phyloP scores from a whole-genome alignment of 2,888 invertebrate genomes.

The Andrena marginata region DNA sequence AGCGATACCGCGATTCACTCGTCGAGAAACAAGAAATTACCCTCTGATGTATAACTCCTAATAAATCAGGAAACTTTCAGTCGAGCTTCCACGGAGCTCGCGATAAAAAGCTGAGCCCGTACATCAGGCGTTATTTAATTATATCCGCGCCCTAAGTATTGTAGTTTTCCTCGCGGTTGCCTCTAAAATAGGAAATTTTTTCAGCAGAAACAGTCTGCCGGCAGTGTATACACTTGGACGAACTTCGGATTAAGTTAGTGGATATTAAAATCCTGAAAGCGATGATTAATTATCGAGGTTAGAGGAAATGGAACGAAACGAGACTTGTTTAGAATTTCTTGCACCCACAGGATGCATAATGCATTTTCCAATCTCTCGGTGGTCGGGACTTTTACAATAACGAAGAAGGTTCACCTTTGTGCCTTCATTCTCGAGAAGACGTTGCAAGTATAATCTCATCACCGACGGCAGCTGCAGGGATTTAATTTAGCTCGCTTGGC shows the following conservation, averaged over 20 bases:
- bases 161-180: not conserved
- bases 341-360: slow-evolving; percentile 26
- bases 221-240: too few relatives aligned
- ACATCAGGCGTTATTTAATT: slow-evolving; percentile 12
- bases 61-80: slow-evolving; percentile 38
- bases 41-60: slow-evolving; percentile 35
- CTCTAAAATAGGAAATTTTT: not conserved
- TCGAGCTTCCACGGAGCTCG: not conserved
- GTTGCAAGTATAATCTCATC: slow-evolving; percentile 20
- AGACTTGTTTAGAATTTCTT: slow-evolving; percentile 3
- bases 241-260: not conserved
- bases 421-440: slow-evolving; percentile 1
- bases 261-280: slow-evolving; percentile 9
- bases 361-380: slow-evolving; percentile 39
- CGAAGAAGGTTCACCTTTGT: slow-evolving; percentile 3
- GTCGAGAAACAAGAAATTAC: slow-evolving; percentile 31
- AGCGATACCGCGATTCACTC: slow-evolving; percentile 35
- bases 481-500: slow-evolving; percentile 13
- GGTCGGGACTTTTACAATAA: slow-evolving; percentile 33
- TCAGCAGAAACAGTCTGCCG: not conserved
- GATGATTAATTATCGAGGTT: slow-evolving; percentile 20
- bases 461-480: slow-evolving; percentile 11
- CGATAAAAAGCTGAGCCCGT: not conserved
- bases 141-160: not conserved
- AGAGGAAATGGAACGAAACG: slow-evolving; percentile 12